A percentile compares a stretch with the other conserved stretches of the same genome.
phyloP scores from a whole-genome alignment of 2,888 invertebrate species.

The Cosmorhoe ocellata region DNA sequence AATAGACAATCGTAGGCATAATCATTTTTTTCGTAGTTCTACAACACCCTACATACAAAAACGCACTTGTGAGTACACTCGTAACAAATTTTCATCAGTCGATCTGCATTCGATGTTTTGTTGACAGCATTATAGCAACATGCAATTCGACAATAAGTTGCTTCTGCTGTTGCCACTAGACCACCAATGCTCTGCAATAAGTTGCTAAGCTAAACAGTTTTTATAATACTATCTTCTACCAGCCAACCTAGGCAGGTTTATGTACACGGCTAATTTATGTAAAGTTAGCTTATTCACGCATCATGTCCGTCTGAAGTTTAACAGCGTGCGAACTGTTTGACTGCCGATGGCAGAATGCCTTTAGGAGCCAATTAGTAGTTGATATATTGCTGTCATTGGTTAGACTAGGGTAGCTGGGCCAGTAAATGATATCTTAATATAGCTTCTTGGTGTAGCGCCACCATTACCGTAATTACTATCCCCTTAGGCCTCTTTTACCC shows the following conservation, averaged over 20 bases:
- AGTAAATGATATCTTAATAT: slow-evolving; percentile 20
- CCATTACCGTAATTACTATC: slow-evolving; percentile 9
- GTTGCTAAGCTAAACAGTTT: too few species aligned
- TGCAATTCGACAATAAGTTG: too few species aligned
- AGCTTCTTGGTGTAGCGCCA: slow-evolving; percentile 17
- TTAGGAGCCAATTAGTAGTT: slow-evolving; percentile 48
- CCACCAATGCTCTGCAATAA: not conserved
- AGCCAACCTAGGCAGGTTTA: slow-evolving; percentile 25
- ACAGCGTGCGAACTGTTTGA: slow-evolving; percentile 52
- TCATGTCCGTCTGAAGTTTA: slow-evolving; percentile 27
- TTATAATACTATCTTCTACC: not conserved
- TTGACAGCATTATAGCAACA: too few species aligned
- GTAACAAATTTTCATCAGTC: too few species aligned
- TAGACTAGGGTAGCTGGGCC: slow-evolving; percentile 1
- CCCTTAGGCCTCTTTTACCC: not conserved
- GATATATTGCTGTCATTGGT: slow-evolving; percentile 40
- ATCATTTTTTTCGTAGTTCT: too few species aligned
- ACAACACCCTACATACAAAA: too few species aligned
- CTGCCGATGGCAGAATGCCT: slow-evolving; percentile 49
- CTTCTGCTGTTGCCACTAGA: too few species aligned
- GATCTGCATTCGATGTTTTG: too few species aligned
- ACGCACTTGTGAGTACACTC: too few species aligned
- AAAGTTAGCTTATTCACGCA: slow-evolving; percentile 37
- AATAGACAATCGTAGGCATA: too few species aligned
- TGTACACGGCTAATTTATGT: slow-evolving; percentile 47